Conservation (phyloP, 2,113 vertebrate species). For the Gulo gulo region DNA sequence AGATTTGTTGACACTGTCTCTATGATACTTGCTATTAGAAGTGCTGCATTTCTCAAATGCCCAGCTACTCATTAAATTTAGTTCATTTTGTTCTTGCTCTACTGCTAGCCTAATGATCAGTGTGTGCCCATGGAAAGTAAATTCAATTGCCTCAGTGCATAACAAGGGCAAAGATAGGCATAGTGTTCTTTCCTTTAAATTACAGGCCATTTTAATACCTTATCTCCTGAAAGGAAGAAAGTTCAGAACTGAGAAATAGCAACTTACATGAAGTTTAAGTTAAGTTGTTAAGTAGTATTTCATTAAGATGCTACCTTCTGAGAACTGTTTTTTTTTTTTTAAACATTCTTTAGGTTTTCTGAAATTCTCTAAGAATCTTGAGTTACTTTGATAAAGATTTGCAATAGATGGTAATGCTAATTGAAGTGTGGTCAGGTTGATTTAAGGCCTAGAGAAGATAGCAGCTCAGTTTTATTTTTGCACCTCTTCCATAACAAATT, state of each 20-base stretch:
- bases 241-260: constrained; percentile 27
- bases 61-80: constrained; percentile 44
- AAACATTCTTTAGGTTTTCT: not conserved
- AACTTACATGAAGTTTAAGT: constrained; percentile 29
- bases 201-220: constrained; percentile 59
- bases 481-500: not conserved
- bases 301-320: not conserved
- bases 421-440: not conserved
- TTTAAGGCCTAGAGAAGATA: not conserved
- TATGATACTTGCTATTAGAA: constrained; percentile 43
- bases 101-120: constrained; percentile 32
- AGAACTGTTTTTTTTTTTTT: not conserved
- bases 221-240: constrained; percentile 27
- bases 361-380: not conserved
- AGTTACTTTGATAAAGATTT: not conserved
- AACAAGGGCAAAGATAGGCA: constrained; percentile 52
- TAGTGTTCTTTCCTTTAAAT: constrained; percentile 38
- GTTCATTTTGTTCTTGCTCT: constrained; percentile 49
- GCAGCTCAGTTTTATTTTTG: not conserved
- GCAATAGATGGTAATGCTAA: not conserved
- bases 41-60: constrained; percentile 20
- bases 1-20: constrained; percentile 32
- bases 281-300: constrained; percentile 38
- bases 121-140: constrained; percentile 39
- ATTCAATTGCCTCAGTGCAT: constrained; percentile 46